Evolutionary conservation across 2,888 invertebrate species (phyloP).

Genomic region (Clusia tigrina): DNA sequence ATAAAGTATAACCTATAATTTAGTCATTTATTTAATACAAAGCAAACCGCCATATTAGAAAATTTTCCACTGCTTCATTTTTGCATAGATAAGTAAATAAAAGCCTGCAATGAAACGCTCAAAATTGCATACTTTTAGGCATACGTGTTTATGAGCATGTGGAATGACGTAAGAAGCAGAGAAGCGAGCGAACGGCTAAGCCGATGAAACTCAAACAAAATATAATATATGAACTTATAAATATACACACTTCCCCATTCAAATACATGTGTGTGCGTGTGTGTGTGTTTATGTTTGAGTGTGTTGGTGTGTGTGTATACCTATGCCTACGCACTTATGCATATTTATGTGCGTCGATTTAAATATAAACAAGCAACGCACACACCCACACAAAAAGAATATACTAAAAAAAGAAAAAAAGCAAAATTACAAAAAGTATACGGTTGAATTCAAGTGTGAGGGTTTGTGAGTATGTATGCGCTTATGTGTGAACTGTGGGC

Average conservation of each 20-base stretch:
- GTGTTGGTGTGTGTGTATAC: conserved; percentile 8
- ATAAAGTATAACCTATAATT: no score
- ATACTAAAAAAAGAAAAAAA: no score
- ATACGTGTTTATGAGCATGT: conserved; percentile 12
- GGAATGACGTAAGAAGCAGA: background rate
- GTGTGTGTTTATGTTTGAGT: conserved; percentile 11
- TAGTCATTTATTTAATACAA: no score
- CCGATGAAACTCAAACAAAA: background rate
- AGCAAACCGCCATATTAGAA: no score
- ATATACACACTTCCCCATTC: background rate
- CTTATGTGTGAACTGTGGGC: background rate
- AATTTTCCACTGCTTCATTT: no score
- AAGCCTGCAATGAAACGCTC: conserved; percentile 2
- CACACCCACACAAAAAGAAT: no score
- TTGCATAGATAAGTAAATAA: no score
- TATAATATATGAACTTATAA: background rate
- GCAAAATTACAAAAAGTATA: no score
- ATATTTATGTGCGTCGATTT: background rate
- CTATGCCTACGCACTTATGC: background rate
- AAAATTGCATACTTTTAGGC: conserved; percentile 29
- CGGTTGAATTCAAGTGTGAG: background rate
- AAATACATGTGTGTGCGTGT: conserved; percentile 14
- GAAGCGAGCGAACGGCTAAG: conserved; percentile 13
- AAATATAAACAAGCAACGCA: no score
- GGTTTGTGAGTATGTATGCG: background rate